Conservation (phyloP, 1,140 invertebrate genomes). For the Drosophila sucinea region DNA sequence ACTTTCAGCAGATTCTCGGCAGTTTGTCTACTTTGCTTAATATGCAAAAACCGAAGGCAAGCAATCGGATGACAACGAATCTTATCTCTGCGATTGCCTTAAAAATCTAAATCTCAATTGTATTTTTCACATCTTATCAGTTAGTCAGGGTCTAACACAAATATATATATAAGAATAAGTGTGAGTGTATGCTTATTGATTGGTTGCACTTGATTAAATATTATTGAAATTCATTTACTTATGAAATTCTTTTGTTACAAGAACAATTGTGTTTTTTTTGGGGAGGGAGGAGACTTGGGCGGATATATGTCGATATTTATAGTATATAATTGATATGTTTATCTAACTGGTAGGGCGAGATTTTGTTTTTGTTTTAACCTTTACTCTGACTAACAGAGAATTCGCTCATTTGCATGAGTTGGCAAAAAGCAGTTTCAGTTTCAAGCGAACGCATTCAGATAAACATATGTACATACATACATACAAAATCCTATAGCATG, state of each 20-base stretch:
- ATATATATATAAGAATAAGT: neutral
- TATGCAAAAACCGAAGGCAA: slow-evolving; percentile 12
- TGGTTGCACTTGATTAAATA: slow-evolving; percentile 59
- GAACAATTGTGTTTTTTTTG: neutral
- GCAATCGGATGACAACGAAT: slow-evolving; percentile 6
- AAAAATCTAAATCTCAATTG: slow-evolving; percentile 39
- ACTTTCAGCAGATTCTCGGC: slow-evolving; percentile 48
- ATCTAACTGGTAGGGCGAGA: neutral
- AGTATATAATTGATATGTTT: neutral
- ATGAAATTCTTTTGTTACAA: neutral
- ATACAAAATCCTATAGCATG: neutral
- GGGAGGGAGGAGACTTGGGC: neutral
- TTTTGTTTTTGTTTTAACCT: slow-evolving; percentile 20
- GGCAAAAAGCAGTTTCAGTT: slow-evolving; percentile 28
- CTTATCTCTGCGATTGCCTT: slow-evolving; percentile 1
- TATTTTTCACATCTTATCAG: slow-evolving; percentile 40
- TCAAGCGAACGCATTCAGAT: slow-evolving; percentile 44
- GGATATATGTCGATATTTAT: neutral
- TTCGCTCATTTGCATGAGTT: slow-evolving; percentile 72
- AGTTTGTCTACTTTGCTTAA: neutral
- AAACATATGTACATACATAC: slow-evolving; percentile 21
- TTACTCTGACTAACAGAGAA: slow-evolving; percentile 35
- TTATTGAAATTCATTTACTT: slow-evolving; percentile 11
- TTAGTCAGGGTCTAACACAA: slow-evolving; percentile 5
- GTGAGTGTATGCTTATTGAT: slow-evolving; percentile 45